phyloP scores from a whole-genome alignment of 2,888 invertebrate species.

The Miltochrista miniata region DNA sequence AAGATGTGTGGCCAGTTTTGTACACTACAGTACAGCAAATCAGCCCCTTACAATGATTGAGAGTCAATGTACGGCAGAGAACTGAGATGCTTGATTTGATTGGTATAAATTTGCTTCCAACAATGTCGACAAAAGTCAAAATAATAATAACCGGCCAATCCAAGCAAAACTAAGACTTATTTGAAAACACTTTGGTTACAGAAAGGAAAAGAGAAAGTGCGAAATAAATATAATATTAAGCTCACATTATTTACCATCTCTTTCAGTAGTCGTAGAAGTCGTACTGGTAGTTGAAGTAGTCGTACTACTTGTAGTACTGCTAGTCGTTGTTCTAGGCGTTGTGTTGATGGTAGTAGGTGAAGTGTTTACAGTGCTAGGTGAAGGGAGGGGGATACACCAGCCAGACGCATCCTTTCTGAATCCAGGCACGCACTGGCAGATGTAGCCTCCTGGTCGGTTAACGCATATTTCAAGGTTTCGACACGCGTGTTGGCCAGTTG shows the following conservation, averaged over 20 bases:
- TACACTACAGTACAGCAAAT: no score
- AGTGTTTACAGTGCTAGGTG: constrained; percentile 16
- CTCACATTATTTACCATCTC: constrained; percentile 4
- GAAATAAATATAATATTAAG: no score
- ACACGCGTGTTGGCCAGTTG: constrained; percentile 63
- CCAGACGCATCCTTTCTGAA: constrained; percentile 85
- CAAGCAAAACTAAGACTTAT: no score
- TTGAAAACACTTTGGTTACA: no score
- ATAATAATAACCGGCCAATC: no score
- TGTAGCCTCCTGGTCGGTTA: constrained; percentile 88
- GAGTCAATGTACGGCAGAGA: no score
- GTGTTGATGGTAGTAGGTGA: constrained; percentile 19
- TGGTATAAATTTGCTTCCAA: no score
- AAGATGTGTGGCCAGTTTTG: no score
- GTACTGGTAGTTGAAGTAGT: constrained; percentile 29
- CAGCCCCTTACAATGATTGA: no score
- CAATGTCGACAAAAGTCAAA: no score
- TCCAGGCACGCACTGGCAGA: constrained; percentile 91
- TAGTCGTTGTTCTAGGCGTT: constrained; percentile 29
- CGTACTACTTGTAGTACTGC: constrained; percentile 32
- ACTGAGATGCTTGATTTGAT: no score
- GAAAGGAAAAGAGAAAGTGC: no score
- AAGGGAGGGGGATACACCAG: constrained; percentile 51
- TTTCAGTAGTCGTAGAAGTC: constrained; percentile 25
- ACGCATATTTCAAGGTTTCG: constrained; percentile 48